Base-by-base conservation (phyloP, 64 coral and sea anemone genomes). In the Actinia tenebrosa region DNA sequence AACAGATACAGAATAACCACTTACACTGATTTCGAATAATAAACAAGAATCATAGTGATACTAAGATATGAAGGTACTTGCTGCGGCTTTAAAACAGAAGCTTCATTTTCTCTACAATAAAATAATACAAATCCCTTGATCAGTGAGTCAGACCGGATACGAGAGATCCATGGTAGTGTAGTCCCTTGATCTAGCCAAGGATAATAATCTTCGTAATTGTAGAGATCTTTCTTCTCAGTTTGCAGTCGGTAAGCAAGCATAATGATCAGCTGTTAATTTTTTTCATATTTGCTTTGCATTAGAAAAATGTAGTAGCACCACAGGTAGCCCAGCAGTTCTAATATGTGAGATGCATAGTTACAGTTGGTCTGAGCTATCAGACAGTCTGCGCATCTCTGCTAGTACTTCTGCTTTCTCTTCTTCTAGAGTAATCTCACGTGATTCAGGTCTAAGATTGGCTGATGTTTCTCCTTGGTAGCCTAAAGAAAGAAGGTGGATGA, bases 401-500 rank as follows among this genome's bases (percentile, higher is more conserved):
- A 96, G 84, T 20, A 96, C 91, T 79, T 87, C 82, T 3, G 94
- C 88, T 79, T 96, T 96, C 85, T 96, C 94, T 90, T 93, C 94
- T 79, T 96, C 94, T 15, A 93, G 71, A 15, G 94, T 89, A n/a
- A 96, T 84, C 17, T 96, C 94, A 82, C 82, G 88, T 20, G 94
- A 96, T 50, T 90, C 64, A 9, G 94, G 94, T 23, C 94, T 91
- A 10, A 96, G 82, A 77, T 96, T 96, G 82, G 82, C 84, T 10
- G 50, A 72, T 4, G 64, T 53, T n/a, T 83, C 69, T 87, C 45
- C 63, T 63, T 96, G 79, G 50, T 53, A 44, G 53, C 45, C 50
- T 53, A 53, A 50, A 52, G 9, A 18, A 81, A 53, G 10, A 58
- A 58, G 56, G 7, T 58, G 10, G 8, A 50, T 81, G 8, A 50